Percentiles rank a stretch among this genome's conserved stretches.
Evolutionary conservation across 2,888 invertebrate species (phyloP).

Genomic region (Acanthosepion esculentum): DNA sequence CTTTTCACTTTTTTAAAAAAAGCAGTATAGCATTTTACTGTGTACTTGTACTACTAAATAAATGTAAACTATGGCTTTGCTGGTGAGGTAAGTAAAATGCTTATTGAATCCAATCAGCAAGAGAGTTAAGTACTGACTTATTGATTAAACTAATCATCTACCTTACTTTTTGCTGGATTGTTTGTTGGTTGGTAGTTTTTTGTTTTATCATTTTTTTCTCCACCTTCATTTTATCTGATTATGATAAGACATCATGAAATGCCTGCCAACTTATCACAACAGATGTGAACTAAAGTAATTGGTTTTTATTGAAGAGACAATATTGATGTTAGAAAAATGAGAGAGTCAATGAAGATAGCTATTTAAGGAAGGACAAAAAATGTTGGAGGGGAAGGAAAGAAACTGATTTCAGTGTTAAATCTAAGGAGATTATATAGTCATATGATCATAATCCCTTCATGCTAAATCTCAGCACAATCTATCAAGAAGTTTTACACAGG

Average conservation of each 20-base stretch:
- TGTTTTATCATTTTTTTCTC: not conserved
- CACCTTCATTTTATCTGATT: not conserved
- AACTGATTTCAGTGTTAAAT: not conserved
- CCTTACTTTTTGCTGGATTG: not conserved
- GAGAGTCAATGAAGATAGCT: too few species aligned
- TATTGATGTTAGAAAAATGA: too few species aligned
- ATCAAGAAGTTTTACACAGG: not conserved
- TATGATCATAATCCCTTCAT: not conserved
- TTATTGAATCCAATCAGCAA: not conserved
- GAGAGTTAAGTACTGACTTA: not conserved
- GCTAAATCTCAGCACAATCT: not conserved
- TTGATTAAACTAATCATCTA: slow-evolving; percentile 6
- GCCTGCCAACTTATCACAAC: not conserved
- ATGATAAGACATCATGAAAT: not conserved
- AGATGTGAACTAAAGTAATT: not conserved
- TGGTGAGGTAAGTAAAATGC: not conserved
- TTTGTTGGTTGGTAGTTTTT: not conserved
- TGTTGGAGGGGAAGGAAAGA: not conserved
- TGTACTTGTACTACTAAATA: not conserved
- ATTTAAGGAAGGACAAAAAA: not conserved
- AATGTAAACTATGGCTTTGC: not conserved
- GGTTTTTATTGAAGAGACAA: not conserved
- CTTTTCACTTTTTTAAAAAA: not conserved
- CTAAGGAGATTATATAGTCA: not conserved
- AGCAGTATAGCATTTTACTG: not conserved